Evolutionary conservation across 2,113 vertebrate genomes (phyloP).

Genomic region (Hippolais icterina): DNA sequence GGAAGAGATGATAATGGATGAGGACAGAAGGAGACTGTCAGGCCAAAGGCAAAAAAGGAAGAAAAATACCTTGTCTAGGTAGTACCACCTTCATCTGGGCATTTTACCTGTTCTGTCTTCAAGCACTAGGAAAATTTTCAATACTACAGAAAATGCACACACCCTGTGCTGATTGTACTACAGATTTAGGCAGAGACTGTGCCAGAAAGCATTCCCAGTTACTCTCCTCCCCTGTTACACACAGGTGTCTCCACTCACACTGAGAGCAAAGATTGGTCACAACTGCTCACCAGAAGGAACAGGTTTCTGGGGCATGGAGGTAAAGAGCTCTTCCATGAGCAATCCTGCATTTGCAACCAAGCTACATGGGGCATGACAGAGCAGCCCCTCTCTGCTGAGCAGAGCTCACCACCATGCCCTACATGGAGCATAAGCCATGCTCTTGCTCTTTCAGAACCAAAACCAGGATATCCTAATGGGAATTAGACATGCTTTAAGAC

Average conservation of each 20-base stretch:
- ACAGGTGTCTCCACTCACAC: not conserved
- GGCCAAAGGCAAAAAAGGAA: not conserved
- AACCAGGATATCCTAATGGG: not conserved
- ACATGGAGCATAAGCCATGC: not conserved
- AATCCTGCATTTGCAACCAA: not conserved
- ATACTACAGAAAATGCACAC: not conserved
- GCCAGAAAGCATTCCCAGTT: not conserved
- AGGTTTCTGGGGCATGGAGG: not conserved
- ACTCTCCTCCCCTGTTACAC: not conserved
- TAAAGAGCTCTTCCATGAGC: not conserved
- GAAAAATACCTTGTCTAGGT: not conserved
- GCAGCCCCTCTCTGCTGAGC: not conserved
- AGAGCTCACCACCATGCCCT: not conserved
- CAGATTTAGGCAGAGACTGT: not conserved
- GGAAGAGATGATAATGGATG: not conserved
- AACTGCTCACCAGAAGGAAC: not conserved
- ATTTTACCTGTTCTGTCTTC: not conserved
- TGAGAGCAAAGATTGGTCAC: accelerated
- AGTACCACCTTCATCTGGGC: not conserved
- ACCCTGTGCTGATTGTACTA: not conserved
- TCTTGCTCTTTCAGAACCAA: not conserved
- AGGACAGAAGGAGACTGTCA: not conserved
- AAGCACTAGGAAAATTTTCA: not conserved
- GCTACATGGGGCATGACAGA: accelerated
- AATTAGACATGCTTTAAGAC: not conserved